Evolutionary conservation across 2,888 invertebrate genomes (phyloP).

Genomic region (Drosophila melanosoma): DNA sequence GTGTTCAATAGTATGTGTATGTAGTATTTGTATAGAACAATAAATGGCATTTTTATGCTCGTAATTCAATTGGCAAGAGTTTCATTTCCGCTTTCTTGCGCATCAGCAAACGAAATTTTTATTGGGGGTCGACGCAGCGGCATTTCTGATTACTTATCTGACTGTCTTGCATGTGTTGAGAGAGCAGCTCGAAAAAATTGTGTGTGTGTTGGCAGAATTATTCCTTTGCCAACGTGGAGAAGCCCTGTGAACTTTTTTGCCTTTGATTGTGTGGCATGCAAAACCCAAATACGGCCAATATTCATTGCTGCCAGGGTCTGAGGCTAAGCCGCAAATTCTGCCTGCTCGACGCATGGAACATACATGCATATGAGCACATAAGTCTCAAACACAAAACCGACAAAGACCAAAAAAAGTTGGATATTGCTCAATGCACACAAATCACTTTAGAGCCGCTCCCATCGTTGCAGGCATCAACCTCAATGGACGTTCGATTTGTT

Average conservation of each 20-base stretch:
- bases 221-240: slow-evolving; percentile 13
- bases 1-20: not conserved
- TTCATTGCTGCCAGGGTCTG: slow-evolving; percentile 32
- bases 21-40: not conserved
- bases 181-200: slow-evolving; percentile 4
- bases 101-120: slow-evolving; percentile 26
- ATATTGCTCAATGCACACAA: slow-evolving; percentile 40
- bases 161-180: slow-evolving; percentile 1
- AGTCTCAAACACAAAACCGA: slow-evolving; percentile 55
- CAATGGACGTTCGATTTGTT: slow-evolving; percentile 5
- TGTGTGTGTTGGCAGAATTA: slow-evolving; percentile 22
- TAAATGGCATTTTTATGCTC: slow-evolving; percentile 51
- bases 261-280: slow-evolving; percentile 21
- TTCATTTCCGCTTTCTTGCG: slow-evolving; percentile 49
- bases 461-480: slow-evolving; percentile 24
- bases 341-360: slow-evolving; percentile 26
- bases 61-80: slow-evolving; percentile 65
- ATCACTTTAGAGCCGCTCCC: slow-evolving; percentile 27
- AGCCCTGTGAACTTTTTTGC: slow-evolving; percentile 16
- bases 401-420: slow-evolving; percentile 35
- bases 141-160: slow-evolving; percentile 29
- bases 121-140: slow-evolving; percentile 6
- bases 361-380: slow-evolving; percentile 49
- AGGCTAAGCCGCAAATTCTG: slow-evolving; percentile 46
- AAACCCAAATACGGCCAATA: slow-evolving; percentile 50